Evolutionary conservation across 2,888 invertebrate species (phyloP).

Genomic region (Danaus chrysippus): DNA sequence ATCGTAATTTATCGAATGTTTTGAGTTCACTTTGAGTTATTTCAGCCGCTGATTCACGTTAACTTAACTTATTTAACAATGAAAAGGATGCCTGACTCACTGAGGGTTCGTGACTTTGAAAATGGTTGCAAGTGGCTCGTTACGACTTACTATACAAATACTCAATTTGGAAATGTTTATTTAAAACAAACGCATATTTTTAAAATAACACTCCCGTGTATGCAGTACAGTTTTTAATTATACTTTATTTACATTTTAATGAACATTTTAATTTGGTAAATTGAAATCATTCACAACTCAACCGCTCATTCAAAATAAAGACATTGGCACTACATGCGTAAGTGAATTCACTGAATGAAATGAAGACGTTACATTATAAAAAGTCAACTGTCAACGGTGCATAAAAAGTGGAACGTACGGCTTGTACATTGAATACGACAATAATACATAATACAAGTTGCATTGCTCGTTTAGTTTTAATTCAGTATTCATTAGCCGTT

Average conservation of each 20-base stretch:
- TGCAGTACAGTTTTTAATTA: no score
- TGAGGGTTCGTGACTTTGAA: slow-evolving; percentile 18
- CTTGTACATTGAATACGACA: slow-evolving; percentile 28
- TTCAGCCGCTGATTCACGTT: slow-evolving; percentile 41
- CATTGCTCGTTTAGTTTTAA: slow-evolving; percentile 43
- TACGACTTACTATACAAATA: background rate
- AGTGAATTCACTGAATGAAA: slow-evolving; percentile 40
- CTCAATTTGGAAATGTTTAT: background rate
- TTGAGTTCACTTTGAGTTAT: slow-evolving; percentile 32
- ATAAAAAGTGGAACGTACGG: slow-evolving; percentile 47
- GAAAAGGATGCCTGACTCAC: slow-evolving; percentile 59
- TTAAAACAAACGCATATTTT: no score
- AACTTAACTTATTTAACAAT: slow-evolving; percentile 48
- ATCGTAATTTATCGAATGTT: slow-evolving; percentile 12
- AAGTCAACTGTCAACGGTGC: slow-evolving; percentile 43
- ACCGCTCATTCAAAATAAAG: slow-evolving; percentile 28
- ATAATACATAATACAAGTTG: slow-evolving; percentile 39
- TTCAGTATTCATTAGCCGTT: slow-evolving; percentile 40
- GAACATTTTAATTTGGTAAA: background rate
- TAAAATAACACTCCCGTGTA: no score
- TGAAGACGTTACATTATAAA: slow-evolving; percentile 41
- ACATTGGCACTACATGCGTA: slow-evolving; percentile 16
- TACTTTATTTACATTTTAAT: no score
- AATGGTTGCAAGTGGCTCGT: background rate
- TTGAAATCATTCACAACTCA: slow-evolving; percentile 6